Evolutionary conservation across 2,113 vertebrate genomes (phyloP), one percentile per base, ranked within the genome.

Genomic region (Zosterops lateralis): DNA sequence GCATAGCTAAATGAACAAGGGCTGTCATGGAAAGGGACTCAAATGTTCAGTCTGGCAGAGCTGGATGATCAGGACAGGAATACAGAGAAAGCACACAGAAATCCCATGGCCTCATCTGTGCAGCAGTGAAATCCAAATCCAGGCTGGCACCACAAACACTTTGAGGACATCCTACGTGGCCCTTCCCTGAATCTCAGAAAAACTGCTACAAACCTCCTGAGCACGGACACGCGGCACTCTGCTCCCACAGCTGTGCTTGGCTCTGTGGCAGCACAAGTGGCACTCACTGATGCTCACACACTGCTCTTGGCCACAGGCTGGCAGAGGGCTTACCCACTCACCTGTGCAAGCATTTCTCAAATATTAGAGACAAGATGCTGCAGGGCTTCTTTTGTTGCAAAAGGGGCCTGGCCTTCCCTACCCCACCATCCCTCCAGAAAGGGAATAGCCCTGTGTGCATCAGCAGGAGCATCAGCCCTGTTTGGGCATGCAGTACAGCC

Each of bases 251-350:
- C 56, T 66, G 40, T 36, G 18, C 42, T 10, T 6, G 24, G 26
- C 25, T 53, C 60, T 1, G 0, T 0, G 10, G 22, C 40, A 53
- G 38, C 65, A 53, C 36, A 16, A 45, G 70, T 4, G 44, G 60
- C 7, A 32, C 44, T 21, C 18, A 2, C 26, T 4, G 38, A 31
- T 53, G 73, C 17, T 34, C 60, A 26, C 8, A 2, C 17, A 5
- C 38, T 2, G 3, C 34, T 24, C 26, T 0, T 1, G 11, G 31
- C n/a, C 0, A 1, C 0, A 0, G 34, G 64, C 64, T 50, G 34
- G 54, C 60, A 56, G 12, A 15, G 24, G n/a, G 24, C 6, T 12
- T 15, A 20, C 32, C 47, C 19, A 17, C 53, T 48, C 47, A 10
- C 31, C 31, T 28, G 28, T 10, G 17, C 34, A 22, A 36, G 53